These are phyloP conservation scores for Pristionchus mayeri DNA, from an alignment of 2,888 invertebrate genomes.

Conservation along the genomic window DNA sequence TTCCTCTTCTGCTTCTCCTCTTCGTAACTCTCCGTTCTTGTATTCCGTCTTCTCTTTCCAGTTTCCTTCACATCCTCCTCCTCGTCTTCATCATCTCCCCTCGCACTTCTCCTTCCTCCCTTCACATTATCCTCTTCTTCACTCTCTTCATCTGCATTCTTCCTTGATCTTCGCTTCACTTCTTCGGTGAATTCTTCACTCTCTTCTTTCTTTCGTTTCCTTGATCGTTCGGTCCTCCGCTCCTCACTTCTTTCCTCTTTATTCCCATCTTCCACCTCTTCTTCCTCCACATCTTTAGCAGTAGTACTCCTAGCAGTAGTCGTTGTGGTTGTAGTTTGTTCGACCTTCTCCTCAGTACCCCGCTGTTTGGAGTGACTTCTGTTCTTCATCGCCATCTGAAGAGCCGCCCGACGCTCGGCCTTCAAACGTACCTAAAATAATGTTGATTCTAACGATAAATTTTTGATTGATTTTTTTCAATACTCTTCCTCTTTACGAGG, in stretches of 20 bases:
- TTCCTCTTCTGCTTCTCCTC: background rate
- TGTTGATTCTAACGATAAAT: background rate
- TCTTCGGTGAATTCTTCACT: background rate
- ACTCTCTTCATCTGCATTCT: background rate
- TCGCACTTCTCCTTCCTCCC: background rate
- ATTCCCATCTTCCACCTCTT: background rate
- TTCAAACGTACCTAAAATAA: background rate
- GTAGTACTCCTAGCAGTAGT: background rate
- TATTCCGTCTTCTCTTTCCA: background rate
- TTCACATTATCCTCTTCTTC: background rate
- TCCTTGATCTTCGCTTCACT: background rate
- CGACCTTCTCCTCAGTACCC: background rate
- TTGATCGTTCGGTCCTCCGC: background rate
- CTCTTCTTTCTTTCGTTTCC: background rate
- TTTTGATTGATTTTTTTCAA: background rate
- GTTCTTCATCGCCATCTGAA: background rate
- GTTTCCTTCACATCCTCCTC: background rate
- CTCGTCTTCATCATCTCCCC: background rate
- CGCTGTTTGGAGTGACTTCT: background rate
- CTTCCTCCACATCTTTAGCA: background rate
- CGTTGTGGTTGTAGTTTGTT: background rate
- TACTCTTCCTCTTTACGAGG: too few relatives aligned
- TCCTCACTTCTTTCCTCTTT: background rate
- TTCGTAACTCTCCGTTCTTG: background rate
- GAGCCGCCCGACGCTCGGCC: background rate